A percentile compares a stretch with the other conserved stretches of the same genome.
phyloP scores from a whole-genome alignment of 2,888 invertebrate species.

The Troides aeacus region DNA sequence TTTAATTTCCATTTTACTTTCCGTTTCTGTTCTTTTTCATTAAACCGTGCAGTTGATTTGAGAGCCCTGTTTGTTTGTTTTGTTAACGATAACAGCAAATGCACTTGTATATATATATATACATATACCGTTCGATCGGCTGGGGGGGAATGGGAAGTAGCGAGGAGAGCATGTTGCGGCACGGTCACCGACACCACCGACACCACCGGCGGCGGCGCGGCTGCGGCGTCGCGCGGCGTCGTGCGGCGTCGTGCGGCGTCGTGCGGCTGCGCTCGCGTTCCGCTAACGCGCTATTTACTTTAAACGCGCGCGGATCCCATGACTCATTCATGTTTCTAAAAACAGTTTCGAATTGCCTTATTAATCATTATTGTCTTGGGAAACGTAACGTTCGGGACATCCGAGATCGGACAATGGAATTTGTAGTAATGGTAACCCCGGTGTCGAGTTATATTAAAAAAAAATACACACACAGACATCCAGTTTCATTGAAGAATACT shows the following conservation, averaged over 20 bases:
- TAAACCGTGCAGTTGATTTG: constrained; percentile 35
- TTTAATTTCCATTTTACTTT: constrained; percentile 50
- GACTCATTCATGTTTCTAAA: constrained; percentile 73
- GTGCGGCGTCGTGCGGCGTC: constrained; percentile 35
- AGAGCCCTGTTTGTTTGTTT: constrained; percentile 35
- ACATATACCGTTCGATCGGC: constrained; percentile 48
- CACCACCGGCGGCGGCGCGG: too few relatives aligned
- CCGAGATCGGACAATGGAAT: constrained; percentile 72
- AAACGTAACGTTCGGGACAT: constrained; percentile 60
- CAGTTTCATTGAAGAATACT: constrained; percentile 69
- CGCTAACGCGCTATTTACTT: constrained; percentile 37
- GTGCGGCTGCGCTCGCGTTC: constrained; percentile 35
- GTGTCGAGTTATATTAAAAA: constrained; percentile 60
- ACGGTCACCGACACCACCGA: too few relatives aligned
- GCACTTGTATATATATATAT: constrained; percentile 32
- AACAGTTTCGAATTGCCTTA: constrained; percentile 67
- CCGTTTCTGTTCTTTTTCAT: constrained; percentile 40
- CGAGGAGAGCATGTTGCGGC: constrained; percentile 38
- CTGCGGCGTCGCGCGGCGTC: constrained; percentile 37
- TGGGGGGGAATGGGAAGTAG: constrained; percentile 36
- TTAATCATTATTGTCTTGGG: constrained; percentile 71
- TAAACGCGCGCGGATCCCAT: constrained; percentile 60
- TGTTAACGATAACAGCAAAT: constrained; percentile 39
- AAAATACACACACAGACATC: constrained; percentile 48
- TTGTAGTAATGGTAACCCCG: constrained; percentile 66